These are phyloP conservation scores for Caenorhabditis parvicauda DNA, from an alignment of 2,888 invertebrate species.

Conservation along the genomic window DNA sequence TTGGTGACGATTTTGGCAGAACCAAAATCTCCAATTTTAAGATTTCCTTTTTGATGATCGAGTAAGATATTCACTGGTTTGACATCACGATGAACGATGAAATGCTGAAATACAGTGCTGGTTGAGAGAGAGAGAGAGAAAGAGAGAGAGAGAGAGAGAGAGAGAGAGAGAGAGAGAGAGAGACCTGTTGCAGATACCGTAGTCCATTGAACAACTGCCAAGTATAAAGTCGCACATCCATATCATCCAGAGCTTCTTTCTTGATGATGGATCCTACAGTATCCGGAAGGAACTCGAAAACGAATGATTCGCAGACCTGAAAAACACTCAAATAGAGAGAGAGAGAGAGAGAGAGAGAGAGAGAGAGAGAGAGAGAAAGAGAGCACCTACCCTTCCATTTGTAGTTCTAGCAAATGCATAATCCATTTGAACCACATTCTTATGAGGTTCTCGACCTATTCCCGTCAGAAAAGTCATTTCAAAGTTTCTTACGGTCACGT, in stretches of 20 bases:
- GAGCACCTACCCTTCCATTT: no score
- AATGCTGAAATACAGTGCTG: conserved; percentile 16
- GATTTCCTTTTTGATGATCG: conserved; percentile 32
- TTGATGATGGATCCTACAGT: conserved; percentile 28
- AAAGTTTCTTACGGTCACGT: conserved; percentile 29
- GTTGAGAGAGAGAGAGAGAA: neutral
- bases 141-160: neutral
- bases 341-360: neutral
- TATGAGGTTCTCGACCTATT: conserved; percentile 35
- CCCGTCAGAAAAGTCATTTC: conserved; percentile 39
- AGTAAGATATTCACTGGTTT: conserved; percentile 47
- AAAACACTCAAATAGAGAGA: conserved; percentile 3
- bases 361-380: neutral
- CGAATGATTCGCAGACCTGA: conserved; percentile 42
- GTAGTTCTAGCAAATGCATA: conserved; percentile 31
- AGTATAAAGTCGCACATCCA: conserved; percentile 49
- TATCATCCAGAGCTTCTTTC: conserved; percentile 18
- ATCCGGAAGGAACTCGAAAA: conserved; percentile 45
- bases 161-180: neutral
- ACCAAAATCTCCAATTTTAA: conserved; percentile 54
- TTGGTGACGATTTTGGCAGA: conserved; percentile 41
- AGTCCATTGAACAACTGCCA: conserved; percentile 54
- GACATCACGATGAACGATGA: conserved; percentile 35
- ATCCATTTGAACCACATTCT: conserved; percentile 48
- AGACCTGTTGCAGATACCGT: conserved; percentile 34